Conservation (phyloP, 2,888 invertebrate species). For the Graphium colonna region DNA sequence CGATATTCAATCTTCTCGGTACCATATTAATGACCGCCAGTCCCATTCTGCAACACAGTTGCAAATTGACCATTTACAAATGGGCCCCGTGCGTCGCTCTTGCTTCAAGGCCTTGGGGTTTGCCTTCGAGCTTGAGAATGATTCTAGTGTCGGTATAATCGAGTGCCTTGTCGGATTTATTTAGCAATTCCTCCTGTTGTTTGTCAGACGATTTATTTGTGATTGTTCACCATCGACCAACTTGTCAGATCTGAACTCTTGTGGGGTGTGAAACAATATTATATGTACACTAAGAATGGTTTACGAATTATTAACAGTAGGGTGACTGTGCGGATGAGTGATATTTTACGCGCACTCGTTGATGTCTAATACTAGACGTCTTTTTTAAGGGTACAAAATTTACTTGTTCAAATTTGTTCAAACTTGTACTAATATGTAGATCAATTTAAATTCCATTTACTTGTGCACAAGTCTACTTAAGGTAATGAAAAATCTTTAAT, state of each 20-base stretch:
- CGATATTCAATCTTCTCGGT: constrained; percentile 12
- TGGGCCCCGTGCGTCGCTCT: constrained; percentile 25
- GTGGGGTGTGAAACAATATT: no score
- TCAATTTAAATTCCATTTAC: no score
- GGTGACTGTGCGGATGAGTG: no score
- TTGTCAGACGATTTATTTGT: constrained; percentile 1
- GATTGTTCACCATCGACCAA: not conserved
- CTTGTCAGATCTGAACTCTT: not conserved
- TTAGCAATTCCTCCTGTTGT: constrained; percentile 12
- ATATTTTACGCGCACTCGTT: no score
- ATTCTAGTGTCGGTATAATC: constrained; percentile 7
- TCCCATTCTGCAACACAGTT: constrained; percentile 23
- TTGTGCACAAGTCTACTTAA: no score
- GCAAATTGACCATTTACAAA: constrained; percentile 31
- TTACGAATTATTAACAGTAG: no score
- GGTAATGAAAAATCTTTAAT: no score
- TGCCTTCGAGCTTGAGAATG: constrained; percentile 8
- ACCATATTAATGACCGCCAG: constrained; percentile 10
- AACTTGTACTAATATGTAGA: not conserved
- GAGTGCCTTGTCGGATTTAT: constrained; percentile 4
- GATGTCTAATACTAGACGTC: no score
- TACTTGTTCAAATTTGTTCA: not conserved
- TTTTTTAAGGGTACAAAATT: no score
- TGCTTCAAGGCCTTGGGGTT: constrained; percentile 11
- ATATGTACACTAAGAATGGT: no score